phyloP scores from a whole-genome alignment of 2,888 invertebrate species.

The Pristionchus arcanus region DNA sequence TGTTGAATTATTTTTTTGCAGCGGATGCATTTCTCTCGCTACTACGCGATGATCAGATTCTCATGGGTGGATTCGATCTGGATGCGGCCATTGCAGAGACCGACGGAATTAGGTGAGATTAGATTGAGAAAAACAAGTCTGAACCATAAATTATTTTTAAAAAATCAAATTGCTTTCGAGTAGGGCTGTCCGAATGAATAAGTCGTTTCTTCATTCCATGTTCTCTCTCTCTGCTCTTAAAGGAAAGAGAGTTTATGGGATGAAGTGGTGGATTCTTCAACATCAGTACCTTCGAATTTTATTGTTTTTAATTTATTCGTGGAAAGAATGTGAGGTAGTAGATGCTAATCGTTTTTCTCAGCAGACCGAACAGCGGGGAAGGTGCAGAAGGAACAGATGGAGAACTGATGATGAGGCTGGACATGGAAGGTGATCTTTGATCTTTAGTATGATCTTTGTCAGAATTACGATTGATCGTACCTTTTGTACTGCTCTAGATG shows the following conservation, averaged over 20 bases:
- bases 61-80: constrained; percentile 41
- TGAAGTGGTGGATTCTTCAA: no score
- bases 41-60: constrained; percentile 27
- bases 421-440: constrained; percentile 24
- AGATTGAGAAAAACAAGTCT: no score
- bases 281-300: no score
- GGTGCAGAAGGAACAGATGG: not conserved
- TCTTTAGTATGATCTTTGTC: not conserved
- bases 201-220: no score
- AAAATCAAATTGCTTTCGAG: no score
- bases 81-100: constrained; percentile 42
- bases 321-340: no score
- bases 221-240: no score
- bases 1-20: not conserved
- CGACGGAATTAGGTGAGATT: not conserved
- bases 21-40: constrained; percentile 10
- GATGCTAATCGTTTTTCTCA: not conserved
- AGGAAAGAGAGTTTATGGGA: no score
- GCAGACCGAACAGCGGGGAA: not conserved
- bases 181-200: no score
- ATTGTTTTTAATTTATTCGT: no score
- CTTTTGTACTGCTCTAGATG: no score
- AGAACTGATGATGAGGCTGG: not conserved
- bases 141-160: no score
- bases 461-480: not conserved